Conservation (phyloP, 2,888 invertebrate genomes). For the Cheilosia vulpina region DNA sequence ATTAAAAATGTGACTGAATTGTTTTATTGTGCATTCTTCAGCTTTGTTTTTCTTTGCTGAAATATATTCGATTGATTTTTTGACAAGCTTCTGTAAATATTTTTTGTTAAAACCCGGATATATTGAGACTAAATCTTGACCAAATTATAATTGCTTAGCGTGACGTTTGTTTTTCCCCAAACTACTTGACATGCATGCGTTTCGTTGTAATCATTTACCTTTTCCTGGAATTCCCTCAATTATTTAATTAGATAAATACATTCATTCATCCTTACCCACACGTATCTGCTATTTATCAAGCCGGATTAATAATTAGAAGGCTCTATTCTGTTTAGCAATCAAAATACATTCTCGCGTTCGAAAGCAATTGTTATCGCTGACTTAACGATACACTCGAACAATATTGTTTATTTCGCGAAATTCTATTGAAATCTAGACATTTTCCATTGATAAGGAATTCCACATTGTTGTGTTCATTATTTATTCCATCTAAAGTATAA, state of each 20-base stretch:
- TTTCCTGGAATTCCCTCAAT: conserved; percentile 1
- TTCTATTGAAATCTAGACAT: background rate
- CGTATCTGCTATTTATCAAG: background rate
- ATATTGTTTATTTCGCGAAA: background rate
- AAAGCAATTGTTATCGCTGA: background rate
- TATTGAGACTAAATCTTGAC: background rate
- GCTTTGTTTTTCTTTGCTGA: too few species aligned
- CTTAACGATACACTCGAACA: background rate
- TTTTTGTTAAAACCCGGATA: background rate
- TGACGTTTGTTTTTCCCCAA: too few species aligned
- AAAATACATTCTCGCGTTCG: too few species aligned
- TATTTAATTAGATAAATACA: background rate
- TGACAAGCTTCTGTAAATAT: background rate
- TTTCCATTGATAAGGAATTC: conserved; percentile 6
- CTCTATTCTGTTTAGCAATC: too few species aligned
- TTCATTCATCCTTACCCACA: background rate
- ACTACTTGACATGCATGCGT: too few species aligned
- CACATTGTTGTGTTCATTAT: background rate
- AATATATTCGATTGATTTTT: too few species aligned
- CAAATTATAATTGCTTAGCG: too few species aligned
- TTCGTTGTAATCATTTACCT: background rate
- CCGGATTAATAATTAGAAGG: too few species aligned
- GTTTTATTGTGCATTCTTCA: too few species aligned
- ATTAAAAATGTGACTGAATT: too few species aligned
- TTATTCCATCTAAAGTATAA: background rate